Base-by-base conservation (phyloP, 2,888 invertebrate genomes). In the Clostera curtula region DNA sequence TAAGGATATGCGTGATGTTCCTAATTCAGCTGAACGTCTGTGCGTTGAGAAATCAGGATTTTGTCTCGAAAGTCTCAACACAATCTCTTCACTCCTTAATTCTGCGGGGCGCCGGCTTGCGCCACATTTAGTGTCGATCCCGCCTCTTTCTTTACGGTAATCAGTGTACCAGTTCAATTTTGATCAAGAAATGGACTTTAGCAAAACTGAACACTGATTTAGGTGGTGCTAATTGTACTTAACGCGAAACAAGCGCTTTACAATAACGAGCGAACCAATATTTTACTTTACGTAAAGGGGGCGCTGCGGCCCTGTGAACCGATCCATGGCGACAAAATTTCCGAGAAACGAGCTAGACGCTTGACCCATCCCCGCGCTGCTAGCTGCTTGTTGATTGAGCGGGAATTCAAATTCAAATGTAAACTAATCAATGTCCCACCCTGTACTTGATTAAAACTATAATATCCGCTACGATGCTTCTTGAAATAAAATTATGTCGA, bases 1-100 rank as follows among this genome's bases (percentile, higher is more conserved):
- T 18, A 40, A 33, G 4, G 26, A 26, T 31, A 27, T 33, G 20
- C 38, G 34, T 5, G 40, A 34, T 40, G 41, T 22, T 29, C 20
- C 27, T 36, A 36, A 31, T 32, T 31, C 31, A 36, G 34, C 31
- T 12, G 36, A 36, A 31, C 36, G 34, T 27, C 38, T 38, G 33
- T 25, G 36, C 3, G 33, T 34, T 20, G 29, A 36, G 31, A 36
- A 31, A 33, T 33, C 23, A 19, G 36, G 31, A 36, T 43, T n/a
- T n/a, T 22, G 13, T 21, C 31, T 36, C 27, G 19, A 27, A 36
- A n/a, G n/a, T n/a, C n/a, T n/a, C n/a, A 28, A 10, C 30, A 37
- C 15, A 6, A 15, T 15, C 6, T 4, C 15, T 15, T 15, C 15
- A n/a, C n/a, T n/a, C n/a, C n/a, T n/a, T n/a, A n/a, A n/a, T 15